A percentile compares a stretch with the other conserved stretches of the same genome.
phyloP scores from a whole-genome alignment of 2,888 invertebrate species.

The Volucella inanis region DNA sequence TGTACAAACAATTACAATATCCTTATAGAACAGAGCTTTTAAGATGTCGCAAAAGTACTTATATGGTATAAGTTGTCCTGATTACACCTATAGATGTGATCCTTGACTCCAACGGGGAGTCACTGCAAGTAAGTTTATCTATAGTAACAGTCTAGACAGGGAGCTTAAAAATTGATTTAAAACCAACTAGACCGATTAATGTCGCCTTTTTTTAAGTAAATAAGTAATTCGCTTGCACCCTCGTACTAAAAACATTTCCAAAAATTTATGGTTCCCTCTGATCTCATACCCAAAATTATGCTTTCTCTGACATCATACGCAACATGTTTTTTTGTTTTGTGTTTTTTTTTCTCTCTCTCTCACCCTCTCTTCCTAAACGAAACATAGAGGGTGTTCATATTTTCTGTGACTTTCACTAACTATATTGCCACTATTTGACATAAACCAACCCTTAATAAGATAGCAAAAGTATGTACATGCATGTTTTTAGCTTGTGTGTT shows the following conservation, averaged over 20 bases:
- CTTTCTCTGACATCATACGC: slow-evolving; percentile 49
- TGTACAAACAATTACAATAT: no score
- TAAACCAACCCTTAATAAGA: slow-evolving; percentile 34
- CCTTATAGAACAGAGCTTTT: no score
- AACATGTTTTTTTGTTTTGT: slow-evolving; percentile 5
- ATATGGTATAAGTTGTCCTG: no score
- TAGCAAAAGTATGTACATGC: slow-evolving; percentile 12
- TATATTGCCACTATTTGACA: slow-evolving; percentile 34
- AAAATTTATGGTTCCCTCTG: slow-evolving; percentile 14
- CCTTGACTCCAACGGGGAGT: no score
- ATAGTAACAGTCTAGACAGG: slow-evolving; percentile 24
- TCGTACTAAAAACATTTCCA: not conserved
- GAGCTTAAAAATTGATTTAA: not conserved
- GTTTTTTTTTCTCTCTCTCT: no score
- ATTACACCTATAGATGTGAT: no score
- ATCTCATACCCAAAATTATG: slow-evolving; percentile 7
- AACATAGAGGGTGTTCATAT: slow-evolving; percentile 39
- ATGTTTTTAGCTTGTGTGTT: not conserved
- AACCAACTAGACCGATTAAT: not conserved
- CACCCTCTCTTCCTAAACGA: not conserved
- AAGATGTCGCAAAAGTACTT: no score
- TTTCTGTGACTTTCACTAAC: slow-evolving; percentile 16
- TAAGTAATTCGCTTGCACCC: slow-evolving; percentile 8
- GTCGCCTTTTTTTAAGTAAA: slow-evolving; percentile 38
- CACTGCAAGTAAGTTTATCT: no score